Base-by-base conservation (phyloP, 2,113 vertebrate genomes). In the Rynchops niger region DNA sequence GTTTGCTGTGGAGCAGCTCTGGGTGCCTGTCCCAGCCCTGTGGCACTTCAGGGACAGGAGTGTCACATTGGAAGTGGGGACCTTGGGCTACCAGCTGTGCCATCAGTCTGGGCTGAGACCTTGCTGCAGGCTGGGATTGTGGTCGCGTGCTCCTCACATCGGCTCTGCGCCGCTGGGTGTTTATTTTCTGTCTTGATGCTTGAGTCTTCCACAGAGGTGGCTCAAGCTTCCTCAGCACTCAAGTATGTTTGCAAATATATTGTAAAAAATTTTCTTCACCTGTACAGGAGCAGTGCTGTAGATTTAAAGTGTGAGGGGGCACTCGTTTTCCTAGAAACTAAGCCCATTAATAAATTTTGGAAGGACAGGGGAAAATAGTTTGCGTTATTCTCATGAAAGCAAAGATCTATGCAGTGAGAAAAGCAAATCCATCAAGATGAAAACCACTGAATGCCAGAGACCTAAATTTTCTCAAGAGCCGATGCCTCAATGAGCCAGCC, bases 41-140 rank as follows among this genome's bases (percentile, higher is more conserved):
- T 1, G 1, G n/a, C 0, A 0, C 11, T n/a, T 9, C 15, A 21
- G 11, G 40, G 56, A 42, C 67, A 66, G 50, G 40, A 55, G 38
- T 0, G 1, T 16, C 1, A 1, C 2, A 5, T 34, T 69, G 80
- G 9, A 8, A 52, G 4, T 3, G 15, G 27, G 9, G 18, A 79
- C 23, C 7, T 34, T 38, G 1, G 0, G 9, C 3, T 84, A 32
- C 25, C 3, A 1, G 2, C 25, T 29, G 3, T 5, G 1, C 10
- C 3, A 0, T 29, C 1, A 0, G 5, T 14, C 36, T 7, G 50
- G 49, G 26, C 40, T 78, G 49, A n/a, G 29, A 15, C 32, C 50
- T 47, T 3, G 1, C 40, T 43, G 50, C 71, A 34, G 74, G 19
- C 27, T 50, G 11, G 5, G 78, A 9, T 15, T 1, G 0, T 17